Evolutionary conservation across 2,888 invertebrate species (phyloP), one percentile per base, ranked within the genome.

Genomic region (Tachystola acroxantha): DNA sequence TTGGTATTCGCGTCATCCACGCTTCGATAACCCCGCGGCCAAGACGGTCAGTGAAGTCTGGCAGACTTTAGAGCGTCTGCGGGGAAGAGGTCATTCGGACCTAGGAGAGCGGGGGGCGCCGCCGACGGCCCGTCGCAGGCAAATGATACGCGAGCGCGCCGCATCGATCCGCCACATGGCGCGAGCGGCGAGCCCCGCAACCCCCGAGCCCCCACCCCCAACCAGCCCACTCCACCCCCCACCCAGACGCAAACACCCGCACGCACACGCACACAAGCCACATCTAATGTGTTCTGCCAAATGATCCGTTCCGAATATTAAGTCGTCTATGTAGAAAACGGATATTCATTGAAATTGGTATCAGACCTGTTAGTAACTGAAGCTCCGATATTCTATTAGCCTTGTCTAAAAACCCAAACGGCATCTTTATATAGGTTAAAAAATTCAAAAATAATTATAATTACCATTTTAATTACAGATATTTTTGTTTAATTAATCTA

Each of bases 221-320:
- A 40, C 47, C 31, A 53, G 44, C 34, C 46, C 40, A 47, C 42
- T 67, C 64, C 64, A 55, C 63, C 64, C 69, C 74, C 65, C 69
- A 66, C 65, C 60, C 68, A 67, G 69, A 62, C 70, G 59, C 59
- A 49, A 57, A 57, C 54, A 57, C 54, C 50, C 60, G 47, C 53
- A 49, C 54, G 54, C 52, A 50, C 54, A 48, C 42, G 28, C 41
- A 32, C 45, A 37, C 43, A 26, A 49, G 48, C 53, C 45, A 47
- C 59, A 60, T 74, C 76, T 77, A 78, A 77, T 75, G 80, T 79
- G 80, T 78, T 69, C 74, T 76, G 78, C 76, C 82, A 81, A 84
- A 84, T 84, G 81, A 82, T 73, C 81, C 76, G 70, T 58, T 52
- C 45, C 62, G 73, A 76, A 79, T 78, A 80, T 60, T 65, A 68